These are phyloP conservation scores for human DNA, from an alignment of 2,113 vertebrate species.

Conservation along the genomic window DNA sequence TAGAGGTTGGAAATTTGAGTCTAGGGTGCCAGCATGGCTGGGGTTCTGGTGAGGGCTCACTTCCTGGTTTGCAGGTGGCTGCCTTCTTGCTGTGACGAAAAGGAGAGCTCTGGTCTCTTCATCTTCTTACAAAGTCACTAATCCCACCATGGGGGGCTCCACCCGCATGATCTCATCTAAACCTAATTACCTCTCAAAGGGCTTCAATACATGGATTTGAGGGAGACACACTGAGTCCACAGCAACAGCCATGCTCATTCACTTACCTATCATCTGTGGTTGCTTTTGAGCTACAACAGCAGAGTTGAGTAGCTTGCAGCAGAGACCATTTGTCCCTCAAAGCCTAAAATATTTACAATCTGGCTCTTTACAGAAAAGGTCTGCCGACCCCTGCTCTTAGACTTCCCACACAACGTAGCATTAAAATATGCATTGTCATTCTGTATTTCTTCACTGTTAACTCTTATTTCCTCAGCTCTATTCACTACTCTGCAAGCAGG, in stretches of 20 bases:
- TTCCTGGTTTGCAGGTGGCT: not conserved
- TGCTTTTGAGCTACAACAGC: not conserved
- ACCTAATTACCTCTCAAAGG: not conserved
- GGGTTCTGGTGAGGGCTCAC: not conserved
- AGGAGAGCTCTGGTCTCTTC: not conserved
- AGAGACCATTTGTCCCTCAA: accelerated
- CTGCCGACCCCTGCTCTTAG: not conserved
- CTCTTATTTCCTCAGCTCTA: not conserved
- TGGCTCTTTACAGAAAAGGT: not conserved
- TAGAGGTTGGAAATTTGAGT: not conserved
- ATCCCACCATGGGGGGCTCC: too few species aligned
- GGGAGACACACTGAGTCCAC: not conserved
- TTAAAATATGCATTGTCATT: accelerated
- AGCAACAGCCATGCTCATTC: not conserved
- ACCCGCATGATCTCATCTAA: not conserved
- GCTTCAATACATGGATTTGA: not conserved
- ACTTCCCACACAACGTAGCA: not conserved
- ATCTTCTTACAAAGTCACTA: not conserved
- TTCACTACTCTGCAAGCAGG: not conserved
- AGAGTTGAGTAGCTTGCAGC: not conserved
- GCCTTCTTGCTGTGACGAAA: not conserved
- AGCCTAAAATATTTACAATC: not conserved
- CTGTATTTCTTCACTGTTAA: not conserved
- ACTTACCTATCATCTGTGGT: accelerated
- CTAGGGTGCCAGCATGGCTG: not conserved